A percentile compares a stretch with the other conserved stretches of the same genome.
Evolutionary conservation across 2,113 vertebrate species (phyloP).

Genomic region (Australoheros scitulus): DNA sequence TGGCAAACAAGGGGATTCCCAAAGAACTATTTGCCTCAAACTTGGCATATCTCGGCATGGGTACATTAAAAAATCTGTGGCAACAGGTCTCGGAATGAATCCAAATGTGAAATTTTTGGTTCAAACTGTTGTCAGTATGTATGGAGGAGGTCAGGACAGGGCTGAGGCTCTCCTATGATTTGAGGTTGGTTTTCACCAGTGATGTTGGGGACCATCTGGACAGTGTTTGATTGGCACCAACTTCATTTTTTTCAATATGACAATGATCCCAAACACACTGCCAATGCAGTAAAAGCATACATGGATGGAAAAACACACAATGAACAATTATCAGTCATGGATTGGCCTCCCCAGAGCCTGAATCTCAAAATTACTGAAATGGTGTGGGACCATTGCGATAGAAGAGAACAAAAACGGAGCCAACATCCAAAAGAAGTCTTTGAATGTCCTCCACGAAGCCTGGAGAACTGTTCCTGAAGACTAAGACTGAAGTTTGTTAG

Average conservation of each 20-base stretch:
- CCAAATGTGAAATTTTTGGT: background rate
- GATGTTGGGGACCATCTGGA: background rate
- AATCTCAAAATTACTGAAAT: background rate
- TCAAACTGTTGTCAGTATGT: background rate
- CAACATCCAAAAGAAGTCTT: background rate
- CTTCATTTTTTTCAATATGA: background rate
- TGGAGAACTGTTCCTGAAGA: background rate
- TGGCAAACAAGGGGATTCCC: background rate
- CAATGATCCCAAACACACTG: background rate
- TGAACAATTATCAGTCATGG: background rate
- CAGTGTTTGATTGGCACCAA: background rate
- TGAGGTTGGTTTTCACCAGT: background rate
- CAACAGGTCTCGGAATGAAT: background rate
- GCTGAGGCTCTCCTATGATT: background rate
- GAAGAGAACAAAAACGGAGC: background rate
- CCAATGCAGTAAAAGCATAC: background rate
- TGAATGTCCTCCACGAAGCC: background rate
- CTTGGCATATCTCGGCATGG: background rate
- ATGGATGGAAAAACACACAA: background rate
- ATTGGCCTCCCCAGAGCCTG: background rate
- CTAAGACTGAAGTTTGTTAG: background rate
- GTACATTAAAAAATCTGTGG: background rate
- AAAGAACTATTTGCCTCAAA: background rate
- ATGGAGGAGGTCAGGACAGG: too few relatives aligned
- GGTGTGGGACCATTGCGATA: background rate